phyloP scores from a whole-genome alignment of 2,888 invertebrate species.

The Euplagia quadripunctaria region DNA sequence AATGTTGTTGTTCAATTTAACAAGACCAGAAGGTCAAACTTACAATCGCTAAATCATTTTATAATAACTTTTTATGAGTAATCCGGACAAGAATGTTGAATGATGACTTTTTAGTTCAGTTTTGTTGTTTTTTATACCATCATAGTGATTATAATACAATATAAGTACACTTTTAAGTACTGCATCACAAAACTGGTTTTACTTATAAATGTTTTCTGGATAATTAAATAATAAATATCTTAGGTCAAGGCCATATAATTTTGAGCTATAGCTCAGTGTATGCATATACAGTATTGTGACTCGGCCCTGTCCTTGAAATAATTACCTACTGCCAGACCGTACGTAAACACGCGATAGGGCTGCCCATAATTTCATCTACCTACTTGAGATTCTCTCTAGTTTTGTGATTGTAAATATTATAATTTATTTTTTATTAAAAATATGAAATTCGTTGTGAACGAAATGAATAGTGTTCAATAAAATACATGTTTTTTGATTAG shows the following conservation, averaged over 20 bases:
- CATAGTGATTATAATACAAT: neutral
- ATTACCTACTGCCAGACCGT: too few relatives aligned
- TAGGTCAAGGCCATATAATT: conserved; percentile 62
- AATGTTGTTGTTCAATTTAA: neutral
- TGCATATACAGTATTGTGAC: too few relatives aligned
- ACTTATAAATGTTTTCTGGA: conserved; percentile 33
- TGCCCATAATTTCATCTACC: too few relatives aligned
- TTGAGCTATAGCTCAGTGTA: too few relatives aligned
- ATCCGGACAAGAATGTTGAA: neutral
- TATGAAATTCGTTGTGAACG: too few relatives aligned
- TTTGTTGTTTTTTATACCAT: neutral
- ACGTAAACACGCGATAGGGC: too few relatives aligned
- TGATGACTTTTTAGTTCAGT: neutral
- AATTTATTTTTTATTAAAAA: too few relatives aligned
- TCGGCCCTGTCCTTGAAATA: too few relatives aligned
- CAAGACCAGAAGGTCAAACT: neutral
- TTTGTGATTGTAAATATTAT: too few relatives aligned
- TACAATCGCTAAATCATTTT: neutral
- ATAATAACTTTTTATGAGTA: neutral
- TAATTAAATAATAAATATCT: conserved; percentile 60
- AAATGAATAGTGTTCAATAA: too few relatives aligned
- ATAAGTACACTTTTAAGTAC: neutral
- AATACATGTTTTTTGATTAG: too few relatives aligned
- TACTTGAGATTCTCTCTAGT: too few relatives aligned
- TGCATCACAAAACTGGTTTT: conserved; percentile 57